Evolutionary conservation across 2,113 vertebrate species (phyloP).

Genomic region (Oreochromis aureus): DNA sequence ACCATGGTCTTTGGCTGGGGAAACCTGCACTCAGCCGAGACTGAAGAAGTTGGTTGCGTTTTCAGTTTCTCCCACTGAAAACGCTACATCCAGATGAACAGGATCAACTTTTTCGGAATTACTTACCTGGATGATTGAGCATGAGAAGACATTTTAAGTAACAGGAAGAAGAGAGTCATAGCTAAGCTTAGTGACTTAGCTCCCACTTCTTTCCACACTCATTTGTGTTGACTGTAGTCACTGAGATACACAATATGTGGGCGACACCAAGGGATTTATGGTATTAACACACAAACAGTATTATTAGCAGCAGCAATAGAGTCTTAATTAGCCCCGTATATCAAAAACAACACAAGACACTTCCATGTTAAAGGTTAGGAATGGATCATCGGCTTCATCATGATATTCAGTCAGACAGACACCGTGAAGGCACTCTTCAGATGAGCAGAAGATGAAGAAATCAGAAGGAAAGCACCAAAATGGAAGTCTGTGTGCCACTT

Average conservation of each 20-base stretch:
- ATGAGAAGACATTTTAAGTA: background rate
- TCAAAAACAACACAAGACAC: conserved; percentile 22
- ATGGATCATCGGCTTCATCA: background rate
- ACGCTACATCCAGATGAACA: background rate
- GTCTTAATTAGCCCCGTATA: conserved; percentile 28
- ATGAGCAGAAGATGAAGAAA: background rate
- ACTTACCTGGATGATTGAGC: background rate
- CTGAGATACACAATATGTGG: background rate
- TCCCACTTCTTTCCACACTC: background rate
- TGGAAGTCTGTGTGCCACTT: conserved; percentile 9
- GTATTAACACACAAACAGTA: conserved; percentile 6
- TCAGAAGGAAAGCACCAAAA: conserved; percentile 1
- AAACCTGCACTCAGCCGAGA: background rate
- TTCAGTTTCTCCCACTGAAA: background rate
- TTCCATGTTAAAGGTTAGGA: conserved; percentile 35
- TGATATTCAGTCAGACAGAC: background rate
- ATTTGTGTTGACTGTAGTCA: background rate
- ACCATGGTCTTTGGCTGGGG: background rate
- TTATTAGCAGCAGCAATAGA: conserved; percentile 59
- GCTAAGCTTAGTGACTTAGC: background rate
- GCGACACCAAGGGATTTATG: background rate
- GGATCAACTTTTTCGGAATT: background rate
- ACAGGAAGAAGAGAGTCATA: conserved; percentile 15
- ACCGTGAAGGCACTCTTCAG: conserved; percentile 46
- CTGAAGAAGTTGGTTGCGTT: background rate